Conservation (phyloP, 2,113 vertebrate genomes). For the Parotia lawesii region DNA sequence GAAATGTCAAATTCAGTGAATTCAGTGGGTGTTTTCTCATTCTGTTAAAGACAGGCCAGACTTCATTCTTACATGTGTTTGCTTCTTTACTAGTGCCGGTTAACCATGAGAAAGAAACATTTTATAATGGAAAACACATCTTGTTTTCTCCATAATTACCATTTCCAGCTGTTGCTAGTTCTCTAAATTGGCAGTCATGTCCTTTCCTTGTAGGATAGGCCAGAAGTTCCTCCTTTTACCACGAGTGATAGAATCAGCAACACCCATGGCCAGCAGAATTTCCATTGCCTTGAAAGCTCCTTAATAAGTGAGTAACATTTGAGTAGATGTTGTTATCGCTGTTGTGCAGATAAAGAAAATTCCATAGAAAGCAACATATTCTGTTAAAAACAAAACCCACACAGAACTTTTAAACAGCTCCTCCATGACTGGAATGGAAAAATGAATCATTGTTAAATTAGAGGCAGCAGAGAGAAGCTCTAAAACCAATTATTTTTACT, state of each 20-base stretch:
- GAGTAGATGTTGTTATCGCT: neutral
- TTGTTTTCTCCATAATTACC: neutral
- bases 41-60: neutral
- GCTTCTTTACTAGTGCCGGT: neutral
- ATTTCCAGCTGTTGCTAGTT: neutral
- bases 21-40: neutral
- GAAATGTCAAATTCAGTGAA: neutral
- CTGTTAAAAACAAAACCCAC: neutral
- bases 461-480: neutral
- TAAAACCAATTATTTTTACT: neutral
- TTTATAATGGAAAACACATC: neutral
- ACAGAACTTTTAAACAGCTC: neutral
- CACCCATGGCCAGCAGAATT: fast-evolving
- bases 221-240: neutral
- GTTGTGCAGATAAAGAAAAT: neutral
- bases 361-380: neutral
- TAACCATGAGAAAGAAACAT: neutral
- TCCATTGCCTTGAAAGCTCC: neutral
- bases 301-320: neutral
- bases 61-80: neutral
- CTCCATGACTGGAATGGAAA: neutral
- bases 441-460: neutral
- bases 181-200: neutral
- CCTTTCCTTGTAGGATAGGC: neutral
- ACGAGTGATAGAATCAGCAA: neutral